Conservation (phyloP, 2,797 vertebrate genomes). For the Sorex maritimensis region DNA sequence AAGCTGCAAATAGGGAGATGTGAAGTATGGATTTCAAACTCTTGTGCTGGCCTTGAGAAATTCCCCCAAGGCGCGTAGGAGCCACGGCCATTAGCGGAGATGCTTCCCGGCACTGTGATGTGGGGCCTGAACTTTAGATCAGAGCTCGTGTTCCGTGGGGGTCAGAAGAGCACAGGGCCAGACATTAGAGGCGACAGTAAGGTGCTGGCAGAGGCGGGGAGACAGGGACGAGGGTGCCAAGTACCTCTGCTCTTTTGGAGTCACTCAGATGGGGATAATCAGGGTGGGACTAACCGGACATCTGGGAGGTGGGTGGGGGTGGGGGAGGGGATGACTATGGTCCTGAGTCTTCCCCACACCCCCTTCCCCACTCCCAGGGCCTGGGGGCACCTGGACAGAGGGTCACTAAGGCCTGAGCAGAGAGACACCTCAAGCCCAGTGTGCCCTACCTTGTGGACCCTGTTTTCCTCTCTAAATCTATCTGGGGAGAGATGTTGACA, state of each 20-base stretch:
- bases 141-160: not conserved
- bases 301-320: not conserved
- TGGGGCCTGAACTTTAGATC: not conserved
- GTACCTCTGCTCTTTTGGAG: not conserved
- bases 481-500: not conserved
- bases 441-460: not conserved
- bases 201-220: not conserved
- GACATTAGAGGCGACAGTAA: not conserved
- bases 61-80: not conserved
- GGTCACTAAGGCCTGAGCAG: not conserved
- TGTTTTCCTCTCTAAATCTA: not conserved
- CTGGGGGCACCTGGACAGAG: not conserved
- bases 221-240: not conserved
- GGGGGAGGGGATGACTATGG: not conserved
- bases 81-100: not conserved
- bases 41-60: slow-evolving; percentile 41
- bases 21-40: slow-evolving; percentile 42
- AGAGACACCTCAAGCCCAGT: not conserved
- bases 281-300: not conserved
- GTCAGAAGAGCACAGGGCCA: not conserved
- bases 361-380: no score
- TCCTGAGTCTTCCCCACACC: not conserved
- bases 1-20: slow-evolving; percentile 8
- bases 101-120: not conserved
- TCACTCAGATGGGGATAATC: not conserved